Percentiles rank a stretch among this genome's conserved stretches.
These are phyloP conservation scores for Sesamia nonagrioides DNA, from an alignment of 1,140 invertebrate genomes.

Conservation along the genomic window DNA sequence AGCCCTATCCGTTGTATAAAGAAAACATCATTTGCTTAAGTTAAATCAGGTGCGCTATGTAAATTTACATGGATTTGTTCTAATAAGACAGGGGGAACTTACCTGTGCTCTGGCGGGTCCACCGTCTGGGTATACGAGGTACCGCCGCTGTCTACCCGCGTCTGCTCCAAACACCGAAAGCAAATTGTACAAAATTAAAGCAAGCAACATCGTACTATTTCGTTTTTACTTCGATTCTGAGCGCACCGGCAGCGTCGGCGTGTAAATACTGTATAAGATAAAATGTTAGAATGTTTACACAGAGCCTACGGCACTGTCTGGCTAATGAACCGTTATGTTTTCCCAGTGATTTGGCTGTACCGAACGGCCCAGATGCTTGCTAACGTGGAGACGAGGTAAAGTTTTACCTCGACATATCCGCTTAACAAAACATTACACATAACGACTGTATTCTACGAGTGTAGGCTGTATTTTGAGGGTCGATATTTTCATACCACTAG, in stretches of 20 bases:
- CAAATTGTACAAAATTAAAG: conserved; percentile 74
- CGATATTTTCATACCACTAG: background rate
- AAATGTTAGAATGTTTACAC: conserved; percentile 79
- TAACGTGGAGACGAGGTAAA: conserved; percentile 47
- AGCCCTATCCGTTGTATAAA: conserved; percentile 74
- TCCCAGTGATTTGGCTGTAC: conserved; percentile 72
- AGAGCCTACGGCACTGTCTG: conserved; percentile 67
- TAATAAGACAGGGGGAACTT: conserved; percentile 57
- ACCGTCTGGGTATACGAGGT: conserved; percentile 84
- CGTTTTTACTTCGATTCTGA: conserved; percentile 56
- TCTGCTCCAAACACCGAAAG: conserved; percentile 62
- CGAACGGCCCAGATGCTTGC: conserved; percentile 61
- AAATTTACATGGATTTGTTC: conserved; percentile 67
- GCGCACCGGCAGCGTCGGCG: conserved; percentile 63
- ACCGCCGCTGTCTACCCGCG: conserved; percentile 72
- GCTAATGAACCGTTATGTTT: conserved; percentile 86
- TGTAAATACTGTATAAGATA: conserved; percentile 76
- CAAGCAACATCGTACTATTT: conserved; percentile 62
- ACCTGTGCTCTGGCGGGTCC: conserved; percentile 86
- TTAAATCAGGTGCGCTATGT: conserved; percentile 74
- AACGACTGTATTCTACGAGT: conserved; percentile 28
- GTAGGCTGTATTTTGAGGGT: conserved; percentile 20
- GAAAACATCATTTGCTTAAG: conserved; percentile 83
- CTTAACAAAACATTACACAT: conserved; percentile 52
- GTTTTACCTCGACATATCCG: conserved; percentile 51